A percentile compares a stretch with the other conserved stretches of the same genome.
phyloP scores from a whole-genome alignment of 2,888 invertebrate species.

The Tholera decimalis region DNA sequence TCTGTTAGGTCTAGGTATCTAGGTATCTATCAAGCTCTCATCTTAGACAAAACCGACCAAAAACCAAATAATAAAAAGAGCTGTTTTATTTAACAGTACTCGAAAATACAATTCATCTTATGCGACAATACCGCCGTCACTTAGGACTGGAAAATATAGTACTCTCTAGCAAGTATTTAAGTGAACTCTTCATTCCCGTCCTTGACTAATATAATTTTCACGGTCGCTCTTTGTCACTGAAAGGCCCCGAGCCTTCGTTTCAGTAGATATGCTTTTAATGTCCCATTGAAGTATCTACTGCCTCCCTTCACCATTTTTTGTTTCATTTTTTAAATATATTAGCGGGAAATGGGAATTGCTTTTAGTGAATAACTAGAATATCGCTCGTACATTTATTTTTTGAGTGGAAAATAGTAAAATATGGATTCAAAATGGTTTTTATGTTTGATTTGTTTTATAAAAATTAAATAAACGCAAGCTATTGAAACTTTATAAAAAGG shows the following conservation, averaged over 20 bases:
- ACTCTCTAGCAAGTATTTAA: constrained; percentile 30
- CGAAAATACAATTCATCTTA: constrained; percentile 8
- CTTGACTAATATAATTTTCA: constrained; percentile 68
- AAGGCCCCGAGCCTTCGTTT: constrained; percentile 51
- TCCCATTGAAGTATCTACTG: constrained; percentile 40
- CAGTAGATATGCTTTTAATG: constrained; percentile 62
- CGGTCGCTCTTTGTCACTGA: constrained; percentile 63
- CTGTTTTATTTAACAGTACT: constrained; percentile 11
- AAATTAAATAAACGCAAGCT: not conserved
- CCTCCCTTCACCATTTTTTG: constrained; percentile 42
- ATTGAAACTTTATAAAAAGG: not conserved
- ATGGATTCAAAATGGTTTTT: not conserved
- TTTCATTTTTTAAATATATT: constrained; percentile 33
- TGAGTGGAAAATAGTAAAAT: not conserved
- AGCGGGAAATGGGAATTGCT: constrained; percentile 22
- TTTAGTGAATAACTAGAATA: constrained; percentile 21
- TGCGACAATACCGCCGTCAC: constrained; percentile 8
- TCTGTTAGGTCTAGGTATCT: no score
- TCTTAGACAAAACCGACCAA: not conserved
- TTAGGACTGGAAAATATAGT: constrained; percentile 36
- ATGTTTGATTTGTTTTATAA: not conserved
- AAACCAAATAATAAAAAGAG: not conserved
- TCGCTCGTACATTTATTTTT: constrained; percentile 2
- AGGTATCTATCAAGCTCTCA: no score
- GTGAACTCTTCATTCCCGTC: constrained; percentile 55